A percentile compares a stretch with the other conserved stretches of the same genome.
Evolutionary conservation across 2,113 vertebrate genomes (phyloP).

Genomic region (Paradoxurus hermaphroditus): DNA sequence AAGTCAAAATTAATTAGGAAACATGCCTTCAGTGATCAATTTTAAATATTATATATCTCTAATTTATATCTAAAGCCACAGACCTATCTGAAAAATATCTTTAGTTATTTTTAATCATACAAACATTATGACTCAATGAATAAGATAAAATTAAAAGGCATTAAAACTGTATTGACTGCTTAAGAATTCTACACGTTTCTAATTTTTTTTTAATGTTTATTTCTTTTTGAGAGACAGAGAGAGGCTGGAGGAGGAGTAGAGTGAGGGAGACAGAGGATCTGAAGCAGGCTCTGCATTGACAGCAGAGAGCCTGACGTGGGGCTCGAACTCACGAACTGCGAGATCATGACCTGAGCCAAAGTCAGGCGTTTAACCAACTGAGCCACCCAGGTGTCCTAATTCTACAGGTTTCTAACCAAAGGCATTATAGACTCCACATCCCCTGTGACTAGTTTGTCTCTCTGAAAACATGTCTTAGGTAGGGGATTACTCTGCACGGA

Average conservation of each 20-base stretch:
- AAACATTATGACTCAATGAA: neutral
- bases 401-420: too few relatives aligned
- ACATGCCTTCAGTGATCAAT: neutral
- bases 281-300: too few relatives aligned
- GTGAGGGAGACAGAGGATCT: too few relatives aligned
- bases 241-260: too few relatives aligned
- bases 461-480: neutral
- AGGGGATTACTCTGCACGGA: neutral
- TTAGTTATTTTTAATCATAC: neutral
- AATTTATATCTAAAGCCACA: neutral
- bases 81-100: neutral
- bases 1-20: neutral
- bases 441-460: neutral
- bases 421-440: neutral
- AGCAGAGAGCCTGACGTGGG: too few relatives aligned
- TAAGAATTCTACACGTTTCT: neutral
- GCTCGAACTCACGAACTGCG: too few relatives aligned
- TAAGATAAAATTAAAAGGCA: neutral
- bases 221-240: too few relatives aligned
- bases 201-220: too few relatives aligned
- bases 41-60: neutral
- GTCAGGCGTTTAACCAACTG: too few relatives aligned
- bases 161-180: neutral
- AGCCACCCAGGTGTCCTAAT: too few relatives aligned
- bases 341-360: too few relatives aligned